phyloP scores from a whole-genome alignment of 2,797 vertebrate species.

The Parauchenoglanis punctatus region DNA sequence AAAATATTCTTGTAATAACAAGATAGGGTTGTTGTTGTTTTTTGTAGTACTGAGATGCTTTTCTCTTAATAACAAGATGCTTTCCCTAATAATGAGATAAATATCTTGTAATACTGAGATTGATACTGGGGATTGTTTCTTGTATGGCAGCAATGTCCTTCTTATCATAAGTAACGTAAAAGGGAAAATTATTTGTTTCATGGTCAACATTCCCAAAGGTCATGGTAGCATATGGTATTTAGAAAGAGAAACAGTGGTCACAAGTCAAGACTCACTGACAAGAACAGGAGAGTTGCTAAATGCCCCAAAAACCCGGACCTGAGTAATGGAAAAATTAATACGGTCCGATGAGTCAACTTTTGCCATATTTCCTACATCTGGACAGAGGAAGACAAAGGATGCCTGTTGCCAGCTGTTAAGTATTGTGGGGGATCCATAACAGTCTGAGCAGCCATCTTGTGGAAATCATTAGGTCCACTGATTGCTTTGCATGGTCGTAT shows the following conservation, averaged over 20 bases:
- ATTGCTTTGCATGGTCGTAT: slow-evolving; percentile 2
- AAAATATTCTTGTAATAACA: background rate
- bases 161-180: background rate
- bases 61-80: background rate
- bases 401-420: slow-evolving; percentile 8
- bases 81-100: background rate
- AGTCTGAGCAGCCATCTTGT: background rate
- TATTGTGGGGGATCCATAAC: background rate
- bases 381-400: background rate
- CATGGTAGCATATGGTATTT: background rate
- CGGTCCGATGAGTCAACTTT: background rate
- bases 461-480: slow-evolving; percentile 8
- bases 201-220: background rate
- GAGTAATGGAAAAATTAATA: slow-evolving; percentile 8
- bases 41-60: background rate
- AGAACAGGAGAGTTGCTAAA: background rate
- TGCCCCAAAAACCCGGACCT: background rate
- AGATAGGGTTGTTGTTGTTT: background rate
- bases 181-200: background rate
- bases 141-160: background rate
- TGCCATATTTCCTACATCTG: background rate
- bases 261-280: background rate
- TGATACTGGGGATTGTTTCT: background rate
- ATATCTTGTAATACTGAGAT: background rate
- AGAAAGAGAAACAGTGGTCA: background rate